Conservation (phyloP, 2,113 vertebrate genomes). For the Chlamydotis undulata region DNA sequence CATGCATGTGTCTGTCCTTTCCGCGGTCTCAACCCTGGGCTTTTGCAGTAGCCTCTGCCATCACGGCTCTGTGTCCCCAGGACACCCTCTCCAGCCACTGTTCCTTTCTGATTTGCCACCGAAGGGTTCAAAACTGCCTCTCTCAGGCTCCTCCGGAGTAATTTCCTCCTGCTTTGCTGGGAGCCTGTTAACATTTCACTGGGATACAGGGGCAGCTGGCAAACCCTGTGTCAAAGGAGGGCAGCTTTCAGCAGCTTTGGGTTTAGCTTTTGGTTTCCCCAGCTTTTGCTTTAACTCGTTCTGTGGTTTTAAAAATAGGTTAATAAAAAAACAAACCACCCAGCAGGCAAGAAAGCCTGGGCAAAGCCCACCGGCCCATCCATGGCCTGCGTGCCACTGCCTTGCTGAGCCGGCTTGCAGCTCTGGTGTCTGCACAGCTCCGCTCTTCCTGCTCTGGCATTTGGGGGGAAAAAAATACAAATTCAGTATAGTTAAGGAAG, state of each 20-base stretch:
- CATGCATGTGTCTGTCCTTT: neutral
- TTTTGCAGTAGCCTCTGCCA: neutral
- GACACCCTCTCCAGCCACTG: neutral
- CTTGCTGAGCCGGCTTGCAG: neutral
- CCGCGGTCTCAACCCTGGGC: rapidly evolving
- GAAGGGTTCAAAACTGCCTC: neutral
- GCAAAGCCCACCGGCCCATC: neutral
- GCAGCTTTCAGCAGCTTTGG: neutral
- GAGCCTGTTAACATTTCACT: conserved; percentile 64
- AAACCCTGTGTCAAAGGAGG: conserved; percentile 1
- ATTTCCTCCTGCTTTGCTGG: conserved; percentile 45
- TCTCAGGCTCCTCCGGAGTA: neutral
- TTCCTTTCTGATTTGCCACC: neutral
- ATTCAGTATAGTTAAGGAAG: neutral
- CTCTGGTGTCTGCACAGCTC: neutral
- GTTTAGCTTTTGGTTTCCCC: conserved; percentile 1
- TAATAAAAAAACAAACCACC: neutral
- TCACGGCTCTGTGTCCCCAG: rapidly evolving
- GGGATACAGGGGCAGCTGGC: neutral
- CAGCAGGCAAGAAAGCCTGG: neutral
- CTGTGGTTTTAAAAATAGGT: conserved; percentile 9
- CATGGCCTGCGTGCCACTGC: rapidly evolving
- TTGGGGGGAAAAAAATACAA: neutral
- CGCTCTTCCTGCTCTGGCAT: neutral
- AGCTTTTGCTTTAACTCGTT: neutral